Evolutionary conservation across 2,888 invertebrate species (phyloP).

Genomic region (Hemistola chrysoprasaria): DNA sequence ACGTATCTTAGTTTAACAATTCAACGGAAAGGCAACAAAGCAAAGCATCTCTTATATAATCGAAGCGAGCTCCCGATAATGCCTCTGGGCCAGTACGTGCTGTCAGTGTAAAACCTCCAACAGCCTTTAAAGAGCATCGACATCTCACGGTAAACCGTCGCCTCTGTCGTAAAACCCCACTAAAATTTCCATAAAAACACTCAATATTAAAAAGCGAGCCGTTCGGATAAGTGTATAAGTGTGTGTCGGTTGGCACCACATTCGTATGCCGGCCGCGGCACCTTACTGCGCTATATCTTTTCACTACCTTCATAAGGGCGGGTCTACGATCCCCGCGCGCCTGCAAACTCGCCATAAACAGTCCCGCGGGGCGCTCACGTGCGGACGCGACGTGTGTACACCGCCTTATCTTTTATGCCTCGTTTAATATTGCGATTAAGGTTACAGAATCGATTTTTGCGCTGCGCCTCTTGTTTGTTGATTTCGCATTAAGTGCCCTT

Average conservation of each 20-base stretch:
- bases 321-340: conserved; percentile 44
- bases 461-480: conserved; percentile 42
- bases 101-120: conserved; percentile 28
- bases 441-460: conserved; percentile 46
- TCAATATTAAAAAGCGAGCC: conserved; percentile 66
- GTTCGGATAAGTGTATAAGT: conserved; percentile 53
- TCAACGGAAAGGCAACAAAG: conserved; percentile 6
- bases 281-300: conserved; percentile 64
- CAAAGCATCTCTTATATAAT: conserved; percentile 25
- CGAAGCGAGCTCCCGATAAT: conserved; percentile 25
- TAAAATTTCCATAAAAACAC: conserved; percentile 58
- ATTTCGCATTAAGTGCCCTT: conserved; percentile 38
- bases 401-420: conserved; percentile 53
- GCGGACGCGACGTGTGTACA: conserved; percentile 43
- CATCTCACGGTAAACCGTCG: conserved; percentile 41
- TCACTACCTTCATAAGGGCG: conserved; percentile 67
- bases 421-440: conserved; percentile 54
- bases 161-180: conserved; percentile 46
- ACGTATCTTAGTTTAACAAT: background rate
- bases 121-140: conserved; percentile 40
- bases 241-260: conserved; percentile 52
- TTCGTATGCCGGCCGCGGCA: conserved; percentile 67
- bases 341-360: conserved; percentile 68
- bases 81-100: conserved; percentile 25
- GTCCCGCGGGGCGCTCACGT: conserved; percentile 52